phyloP scores from a whole-genome alignment of 2,888 invertebrate species.

The Amphipoea oculea region DNA sequence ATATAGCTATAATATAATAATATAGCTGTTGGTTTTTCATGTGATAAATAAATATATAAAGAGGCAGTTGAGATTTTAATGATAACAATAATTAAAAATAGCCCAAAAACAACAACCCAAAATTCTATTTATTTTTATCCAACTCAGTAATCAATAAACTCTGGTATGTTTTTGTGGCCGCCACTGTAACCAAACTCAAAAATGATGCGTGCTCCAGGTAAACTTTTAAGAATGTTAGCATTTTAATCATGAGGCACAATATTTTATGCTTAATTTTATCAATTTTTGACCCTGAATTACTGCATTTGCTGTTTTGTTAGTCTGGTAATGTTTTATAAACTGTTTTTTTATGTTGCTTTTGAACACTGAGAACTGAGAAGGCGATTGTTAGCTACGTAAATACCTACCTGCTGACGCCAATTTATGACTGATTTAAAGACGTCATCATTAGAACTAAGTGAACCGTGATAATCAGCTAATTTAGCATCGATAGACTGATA shows the following conservation, averaged over 20 bases:
- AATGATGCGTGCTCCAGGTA: constrained; percentile 6
- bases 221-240: background rate
- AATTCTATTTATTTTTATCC: background rate
- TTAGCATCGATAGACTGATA: background rate
- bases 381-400: background rate
- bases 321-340: background rate
- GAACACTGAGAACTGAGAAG: background rate
- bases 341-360: background rate
- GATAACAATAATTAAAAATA: background rate
- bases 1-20: too few species aligned
- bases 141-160: background rate
- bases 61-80: background rate
- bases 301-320: background rate
- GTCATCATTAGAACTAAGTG: background rate
- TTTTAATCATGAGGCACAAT: background rate
- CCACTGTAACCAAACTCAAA: constrained; percentile 28
- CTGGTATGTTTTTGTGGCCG: constrained; percentile 23
- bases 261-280: background rate
- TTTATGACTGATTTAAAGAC: background rate
- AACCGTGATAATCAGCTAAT: background rate
- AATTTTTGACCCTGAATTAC: background rate
- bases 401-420: background rate
- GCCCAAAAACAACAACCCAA: background rate
- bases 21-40: too few species aligned
- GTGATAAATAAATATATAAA: too few species aligned